Base-by-base conservation (phyloP, 2,797 vertebrate genomes). In the Argyrosomus regius region DNA sequence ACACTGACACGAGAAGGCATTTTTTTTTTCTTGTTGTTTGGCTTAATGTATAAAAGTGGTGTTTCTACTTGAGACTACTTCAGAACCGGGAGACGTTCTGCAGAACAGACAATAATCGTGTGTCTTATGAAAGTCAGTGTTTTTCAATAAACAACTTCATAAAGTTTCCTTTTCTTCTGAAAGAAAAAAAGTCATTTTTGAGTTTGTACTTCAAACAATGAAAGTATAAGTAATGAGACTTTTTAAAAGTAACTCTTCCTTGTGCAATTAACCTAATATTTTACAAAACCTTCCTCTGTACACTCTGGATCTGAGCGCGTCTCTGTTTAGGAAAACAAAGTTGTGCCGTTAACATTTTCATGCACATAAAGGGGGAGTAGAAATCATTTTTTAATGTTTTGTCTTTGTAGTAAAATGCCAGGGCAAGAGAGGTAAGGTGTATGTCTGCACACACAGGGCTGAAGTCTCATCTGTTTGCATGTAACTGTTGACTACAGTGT, bases 161-260 rank as follows among this genome's bases (percentile, higher is more conserved):
- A 73, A 62, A 12, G 39, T 57, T 64, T 17, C 3, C 8, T 45
- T 84, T 79, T 83, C 79, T 72, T 70, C 78, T 72, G 4, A 87
- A 72, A 77, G 73, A 77, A 84, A 53, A 76, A 69, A 78, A 64
- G n/a, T 14, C 0, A 8, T 22, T 54, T 46, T 59, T 71, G 17
- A 61, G 63, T 83, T 80, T 82, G 43, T 56, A 81, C 84, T 88
- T 89, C 72, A 85, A 86, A 83, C 59, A 87, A 82, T 82, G 53
- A 81, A 86, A 80, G 74, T 75, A 62, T 61, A 84, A 62, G 31
- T 61, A 64, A 70, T 48, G 39, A 77, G 78, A 82, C 82, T 63
- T 86, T 82, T 82, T 79, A 72, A 83, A 85, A 86, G 76, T 73
- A 78, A 80, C 67, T 67, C 59, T 50, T 78, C 11, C 7, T 63